A percentile compares a stretch with the other conserved stretches of the same genome.
Evolutionary conservation across 2,797 vertebrate genomes (phyloP).

Genomic region (Sorex maritimensis): DNA sequence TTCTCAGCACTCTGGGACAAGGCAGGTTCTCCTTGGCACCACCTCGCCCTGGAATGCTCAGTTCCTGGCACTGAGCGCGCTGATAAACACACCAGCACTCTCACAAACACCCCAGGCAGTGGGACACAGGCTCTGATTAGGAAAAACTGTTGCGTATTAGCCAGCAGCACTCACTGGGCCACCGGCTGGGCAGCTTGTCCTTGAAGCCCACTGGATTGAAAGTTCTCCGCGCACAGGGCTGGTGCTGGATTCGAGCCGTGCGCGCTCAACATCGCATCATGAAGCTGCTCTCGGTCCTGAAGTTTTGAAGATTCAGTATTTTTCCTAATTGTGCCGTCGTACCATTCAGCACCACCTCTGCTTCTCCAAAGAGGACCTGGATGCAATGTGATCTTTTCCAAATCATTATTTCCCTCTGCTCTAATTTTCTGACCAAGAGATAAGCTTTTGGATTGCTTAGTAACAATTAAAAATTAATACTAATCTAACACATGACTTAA

Average conservation of each 20-base stretch:
- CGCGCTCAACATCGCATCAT: conserved; percentile 59
- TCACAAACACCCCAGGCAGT: conserved; percentile 60
- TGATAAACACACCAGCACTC: conserved; percentile 69
- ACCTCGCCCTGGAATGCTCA: conserved; percentile 27
- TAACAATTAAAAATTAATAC: conserved; percentile 23
- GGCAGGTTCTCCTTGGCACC: conserved; percentile 66
- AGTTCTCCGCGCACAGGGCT: conserved; percentile 46
- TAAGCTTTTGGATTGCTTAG: not conserved
- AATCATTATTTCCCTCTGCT: conserved; percentile 34
- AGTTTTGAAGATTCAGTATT: conserved; percentile 46
- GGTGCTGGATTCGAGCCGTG: not conserved
- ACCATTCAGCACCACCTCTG: conserved; percentile 28
- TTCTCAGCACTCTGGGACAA: conserved; percentile 62
- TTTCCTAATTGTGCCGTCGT: not conserved
- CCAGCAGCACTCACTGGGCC: conserved; percentile 9
- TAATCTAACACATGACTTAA: conserved; percentile 42
- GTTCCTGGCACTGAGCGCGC: conserved; percentile 40
- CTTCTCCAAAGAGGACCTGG: not conserved
- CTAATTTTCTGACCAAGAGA: conserved; percentile 40
- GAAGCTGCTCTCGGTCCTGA: not conserved
- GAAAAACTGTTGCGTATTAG: conserved; percentile 70
- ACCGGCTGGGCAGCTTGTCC: conserved; percentile 61
- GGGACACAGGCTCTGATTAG: conserved; percentile 41
- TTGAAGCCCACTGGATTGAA: conserved; percentile 53
- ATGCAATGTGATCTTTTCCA: conserved; percentile 47